Base-by-base conservation (phyloP, 92 coral and sea anemone genomes). In the Epizoanthus fatuus region DNA sequence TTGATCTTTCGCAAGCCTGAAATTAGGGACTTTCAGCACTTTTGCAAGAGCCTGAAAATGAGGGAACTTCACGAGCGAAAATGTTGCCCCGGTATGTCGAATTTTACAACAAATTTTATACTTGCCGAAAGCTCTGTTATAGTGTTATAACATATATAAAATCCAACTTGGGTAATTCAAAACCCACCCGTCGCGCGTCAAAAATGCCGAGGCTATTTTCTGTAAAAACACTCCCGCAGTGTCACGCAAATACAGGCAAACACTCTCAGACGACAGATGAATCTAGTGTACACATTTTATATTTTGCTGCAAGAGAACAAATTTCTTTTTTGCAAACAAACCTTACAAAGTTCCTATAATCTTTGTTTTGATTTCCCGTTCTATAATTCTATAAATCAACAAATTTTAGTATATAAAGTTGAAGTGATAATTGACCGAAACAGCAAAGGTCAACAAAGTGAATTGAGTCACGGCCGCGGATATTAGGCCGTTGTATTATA, bases 41-140 rank as follows among this genome's bases (percentile, higher is more conserved):
- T 3, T 7, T 13, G n/a, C 16, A 65, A 65, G 45, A 8, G 42
- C 71, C 11, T 65, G 16, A 25, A 65, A 65, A 25, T 65, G 71
- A 65, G 71, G 71, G 16, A 67, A 67, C 72, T 67, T 67, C 47
- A 67, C 47, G 47, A 39, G 72, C 72, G 51, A 37, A 67, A 67
- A 67, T 67, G 6, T 67, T 44, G 45, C 72, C n/a, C 25, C 25
- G 25, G 25, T 22, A 22, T 22, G 25, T 22, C 25, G 25, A 22
- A 22, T 22, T 22, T 22, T 22, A 67, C 72, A 67, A 16, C 45
- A 8, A 67, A 67, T 67, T 67, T 67, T 67, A 67, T 39, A 29
- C 47, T 37, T 1, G 72, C 47, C 5, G 72, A 39, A 67, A 67
- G 72, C 45, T 29, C 7, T 12, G 15, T 35, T 67, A 37, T 11